phyloP scores from a whole-genome alignment of 2,113 vertebrate genomes.

The Rhombomys opimus region DNA sequence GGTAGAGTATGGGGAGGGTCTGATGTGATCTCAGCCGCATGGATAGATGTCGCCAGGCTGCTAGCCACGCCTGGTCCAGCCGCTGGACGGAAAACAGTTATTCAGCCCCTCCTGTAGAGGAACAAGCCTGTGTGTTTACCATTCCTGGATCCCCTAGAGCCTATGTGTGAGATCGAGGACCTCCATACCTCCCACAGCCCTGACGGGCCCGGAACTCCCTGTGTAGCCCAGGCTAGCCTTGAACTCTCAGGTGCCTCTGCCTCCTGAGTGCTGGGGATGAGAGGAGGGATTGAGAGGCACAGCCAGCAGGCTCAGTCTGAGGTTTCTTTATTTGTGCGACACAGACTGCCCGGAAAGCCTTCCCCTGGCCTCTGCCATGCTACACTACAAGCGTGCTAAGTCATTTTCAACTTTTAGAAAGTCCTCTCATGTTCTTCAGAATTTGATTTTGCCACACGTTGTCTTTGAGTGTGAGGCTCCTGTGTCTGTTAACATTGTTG shows the following conservation, averaged over 20 bases:
- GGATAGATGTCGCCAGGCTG: not conserved
- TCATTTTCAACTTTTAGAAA: conserved; percentile 14
- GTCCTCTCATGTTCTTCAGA: conserved; percentile 3
- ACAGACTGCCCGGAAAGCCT: not conserved
- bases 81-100: too few relatives aligned
- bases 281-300: not conserved
- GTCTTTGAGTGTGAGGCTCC: not conserved
- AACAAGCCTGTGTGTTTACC: not conserved
- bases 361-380: not conserved
- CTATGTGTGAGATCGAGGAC: not conserved
- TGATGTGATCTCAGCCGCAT: not conserved
- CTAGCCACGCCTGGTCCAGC: not conserved
- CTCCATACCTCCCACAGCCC: not conserved
- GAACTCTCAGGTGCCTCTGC: not conserved
- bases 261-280: not conserved
- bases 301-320: not conserved
- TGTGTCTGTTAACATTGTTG: conserved; percentile 61
- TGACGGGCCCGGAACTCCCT: not conserved
- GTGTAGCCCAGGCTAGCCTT: not conserved
- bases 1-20: not conserved
- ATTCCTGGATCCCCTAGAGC: not conserved
- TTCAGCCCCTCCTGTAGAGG: not conserved
- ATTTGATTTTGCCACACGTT: not conserved
- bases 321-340: not conserved
- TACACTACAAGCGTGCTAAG: not conserved